phyloP scores from a whole-genome alignment of 2,888 invertebrate species.

The Allolobophora icterica region DNA sequence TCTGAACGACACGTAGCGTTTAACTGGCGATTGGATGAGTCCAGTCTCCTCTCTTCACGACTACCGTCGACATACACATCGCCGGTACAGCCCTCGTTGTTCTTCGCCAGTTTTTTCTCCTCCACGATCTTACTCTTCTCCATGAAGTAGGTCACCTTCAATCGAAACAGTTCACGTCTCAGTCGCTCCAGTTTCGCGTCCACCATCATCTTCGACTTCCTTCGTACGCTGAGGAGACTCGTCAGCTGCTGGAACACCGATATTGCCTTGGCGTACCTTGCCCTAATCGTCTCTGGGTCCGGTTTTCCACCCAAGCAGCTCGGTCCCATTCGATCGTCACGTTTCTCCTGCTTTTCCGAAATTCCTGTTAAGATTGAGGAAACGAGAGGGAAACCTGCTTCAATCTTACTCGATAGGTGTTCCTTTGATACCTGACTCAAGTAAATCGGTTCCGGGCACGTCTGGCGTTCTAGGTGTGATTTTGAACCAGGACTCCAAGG shows the following conservation, averaged over 20 bases:
- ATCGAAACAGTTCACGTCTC: neutral
- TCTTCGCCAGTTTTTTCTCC: neutral
- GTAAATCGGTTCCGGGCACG: neutral
- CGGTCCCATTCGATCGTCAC: neutral
- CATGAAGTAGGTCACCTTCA: neutral
- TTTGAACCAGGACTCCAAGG: neutral
- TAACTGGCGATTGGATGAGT: no score
- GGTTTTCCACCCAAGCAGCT: neutral
- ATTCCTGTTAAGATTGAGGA: neutral
- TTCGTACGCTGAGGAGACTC: neutral
- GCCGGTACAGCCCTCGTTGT: neutral
- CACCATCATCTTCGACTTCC: neutral
- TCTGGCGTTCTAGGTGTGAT: neutral
- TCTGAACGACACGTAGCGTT: no score
- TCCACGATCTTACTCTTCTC: neutral
- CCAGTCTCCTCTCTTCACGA: neutral
- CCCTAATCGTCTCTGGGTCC: neutral
- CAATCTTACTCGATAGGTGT: neutral
- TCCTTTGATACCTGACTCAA: neutral
- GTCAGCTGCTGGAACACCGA: neutral
- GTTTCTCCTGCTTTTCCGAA: neutral
- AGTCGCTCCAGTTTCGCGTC: neutral
- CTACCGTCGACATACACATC: neutral
- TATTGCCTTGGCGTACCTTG: neutral
- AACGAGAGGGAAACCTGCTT: neutral